A percentile compares a stretch with the other conserved stretches of the same genome.
phyloP scores from a whole-genome alignment of 2,797 vertebrate genomes.

The Amniataba percoides region DNA sequence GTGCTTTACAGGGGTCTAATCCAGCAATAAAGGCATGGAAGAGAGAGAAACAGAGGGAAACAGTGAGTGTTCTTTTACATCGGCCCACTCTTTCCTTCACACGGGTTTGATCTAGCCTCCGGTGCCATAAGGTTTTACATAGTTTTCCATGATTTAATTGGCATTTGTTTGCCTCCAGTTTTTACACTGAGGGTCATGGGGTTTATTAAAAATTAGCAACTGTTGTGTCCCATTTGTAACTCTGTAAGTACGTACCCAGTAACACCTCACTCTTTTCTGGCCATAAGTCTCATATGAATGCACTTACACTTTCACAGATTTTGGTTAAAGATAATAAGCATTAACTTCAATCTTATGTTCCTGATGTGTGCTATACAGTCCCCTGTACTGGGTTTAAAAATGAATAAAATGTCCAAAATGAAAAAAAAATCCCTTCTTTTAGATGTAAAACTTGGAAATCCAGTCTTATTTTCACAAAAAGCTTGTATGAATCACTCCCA shows the following conservation, averaged over 20 bases:
- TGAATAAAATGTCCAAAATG: background rate
- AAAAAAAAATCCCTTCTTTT: background rate
- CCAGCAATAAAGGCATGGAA: slow-evolving; percentile 73
- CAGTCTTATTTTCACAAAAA: background rate
- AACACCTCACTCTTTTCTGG: slow-evolving; percentile 7
- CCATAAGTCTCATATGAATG: background rate
- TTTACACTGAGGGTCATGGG: slow-evolving; percentile 41
- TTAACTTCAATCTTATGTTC: background rate
- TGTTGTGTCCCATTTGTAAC: slow-evolving; percentile 21
- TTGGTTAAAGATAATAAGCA: background rate
- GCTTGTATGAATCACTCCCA: background rate
- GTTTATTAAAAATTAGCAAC: slow-evolving; percentile 54
- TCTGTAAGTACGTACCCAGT: slow-evolving; percentile 12
- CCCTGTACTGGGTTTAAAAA: background rate
- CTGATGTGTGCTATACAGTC: background rate
- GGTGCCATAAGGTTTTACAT: slow-evolving; percentile 47
- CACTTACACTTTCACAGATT: background rate
- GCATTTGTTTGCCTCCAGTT: slow-evolving; percentile 55
- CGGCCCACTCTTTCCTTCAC: slow-evolving; percentile 54
- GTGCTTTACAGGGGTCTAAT: slow-evolving; percentile 80
- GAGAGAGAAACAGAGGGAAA: slow-evolving; percentile 55
- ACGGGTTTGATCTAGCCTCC: slow-evolving; percentile 66
- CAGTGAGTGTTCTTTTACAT: slow-evolving; percentile 60
- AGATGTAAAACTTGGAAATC: background rate
- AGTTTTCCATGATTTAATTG: slow-evolving; percentile 71